Evolutionary conservation across 2,113 vertebrate genomes (phyloP).

Genomic region (Cynocephalus volans): DNA sequence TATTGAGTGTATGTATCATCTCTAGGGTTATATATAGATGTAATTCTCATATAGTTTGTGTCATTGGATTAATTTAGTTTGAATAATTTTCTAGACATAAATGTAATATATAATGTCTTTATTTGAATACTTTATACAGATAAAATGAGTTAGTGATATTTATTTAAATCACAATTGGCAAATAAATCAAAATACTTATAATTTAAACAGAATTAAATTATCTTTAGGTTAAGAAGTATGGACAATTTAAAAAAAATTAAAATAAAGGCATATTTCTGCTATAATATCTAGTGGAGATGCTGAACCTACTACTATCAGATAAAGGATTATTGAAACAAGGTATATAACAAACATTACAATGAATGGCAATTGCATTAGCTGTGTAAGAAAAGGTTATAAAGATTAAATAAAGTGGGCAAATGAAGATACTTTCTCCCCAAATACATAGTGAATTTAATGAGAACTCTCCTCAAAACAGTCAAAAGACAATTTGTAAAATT

Average conservation of each 20-base stretch:
- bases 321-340: not conserved
- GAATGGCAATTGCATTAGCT: not conserved
- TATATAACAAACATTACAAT: not conserved
- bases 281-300: not conserved
- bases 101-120: not conserved
- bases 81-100: not conserved
- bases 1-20: not conserved
- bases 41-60: not conserved
- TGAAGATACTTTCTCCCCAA: not conserved
- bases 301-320: not conserved
- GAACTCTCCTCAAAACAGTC: not conserved
- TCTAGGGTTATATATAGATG: not conserved
- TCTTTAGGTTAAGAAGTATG: not conserved
- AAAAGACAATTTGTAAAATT: not conserved
- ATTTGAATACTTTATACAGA: not conserved
- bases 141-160: not conserved
- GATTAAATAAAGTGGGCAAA: not conserved
- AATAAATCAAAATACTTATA: slow-evolving; percentile 5
- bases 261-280: not conserved
- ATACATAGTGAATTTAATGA: not conserved
- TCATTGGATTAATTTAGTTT: not conserved
- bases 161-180: not conserved
- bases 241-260: not conserved
- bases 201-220: slow-evolving; percentile 36
- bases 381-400: not conserved